Base-by-base conservation (phyloP, 2,888 invertebrate species). In the Auanema freiburgensis region DNA sequence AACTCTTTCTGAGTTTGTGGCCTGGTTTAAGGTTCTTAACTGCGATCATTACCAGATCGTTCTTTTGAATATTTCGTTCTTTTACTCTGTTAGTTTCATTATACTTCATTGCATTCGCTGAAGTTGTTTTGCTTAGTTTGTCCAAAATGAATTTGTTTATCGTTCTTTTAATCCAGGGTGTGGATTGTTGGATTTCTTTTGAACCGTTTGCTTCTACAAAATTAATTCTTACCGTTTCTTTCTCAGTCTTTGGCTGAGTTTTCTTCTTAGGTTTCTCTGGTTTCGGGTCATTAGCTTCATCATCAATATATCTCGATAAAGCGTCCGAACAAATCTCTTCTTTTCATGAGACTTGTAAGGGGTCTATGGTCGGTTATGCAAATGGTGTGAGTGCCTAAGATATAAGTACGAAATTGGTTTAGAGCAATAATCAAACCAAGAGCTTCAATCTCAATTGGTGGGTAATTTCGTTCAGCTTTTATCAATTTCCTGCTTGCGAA, bases 391-490 rank as follows among this genome's bases (percentile, higher is more conserved):
- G 53, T 50, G 33, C 69, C 69, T 4, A 59, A 46, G 16, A 69
- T 52, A 57, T 69, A 71, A 12, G 59, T 53, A 11, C 60, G 54
- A 62, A 71, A 71, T 5, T 55, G 6, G 11, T 55, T 21, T 1
- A 69, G 57, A 0, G 59, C 66, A 46, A 63, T 58, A 1, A 53
- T 44, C 0, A 71, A 8, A 4, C 44, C 70, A 4, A 67, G 58
- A 6, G 70, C 70, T 52, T 70, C 70, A 1, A 50, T 55, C 52
- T 70, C 70, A 16, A 68, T 60, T 0, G 64, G 41, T 10, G 60
- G 40, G 23, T 66, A 71, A 14, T 44, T 53, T 21, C 61, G 24
- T 49, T 71, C 71, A 1, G 66, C 53, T 11, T 18, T 14, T 1
- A 11, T 53, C 10, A 71, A 53, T 44, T 62, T 64, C 44, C 71